Conservation (phyloP, 2,888 invertebrate genomes). For the Acheta domesticus region DNA sequence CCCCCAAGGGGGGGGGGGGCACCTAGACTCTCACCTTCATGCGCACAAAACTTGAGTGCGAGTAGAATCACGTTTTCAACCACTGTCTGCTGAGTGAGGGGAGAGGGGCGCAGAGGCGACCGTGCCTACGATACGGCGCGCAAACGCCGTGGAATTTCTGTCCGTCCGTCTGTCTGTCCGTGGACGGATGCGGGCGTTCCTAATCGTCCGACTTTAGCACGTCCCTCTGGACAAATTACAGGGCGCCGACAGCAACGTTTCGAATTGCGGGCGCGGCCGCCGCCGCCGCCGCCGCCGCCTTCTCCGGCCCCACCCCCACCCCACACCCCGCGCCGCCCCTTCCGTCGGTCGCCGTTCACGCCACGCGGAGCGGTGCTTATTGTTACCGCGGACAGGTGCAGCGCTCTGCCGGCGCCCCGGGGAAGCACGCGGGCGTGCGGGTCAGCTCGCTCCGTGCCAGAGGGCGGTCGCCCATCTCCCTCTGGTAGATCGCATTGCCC, state of each 20-base stretch:
- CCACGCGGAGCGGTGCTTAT: not conserved
- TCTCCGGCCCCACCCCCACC: no score
- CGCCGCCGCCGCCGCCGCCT: not conserved
- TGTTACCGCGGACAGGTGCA: not conserved
- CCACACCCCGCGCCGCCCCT: no score
- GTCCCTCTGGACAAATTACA: constrained; percentile 18
- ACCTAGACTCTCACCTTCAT: no score
- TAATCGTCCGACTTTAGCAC: constrained; percentile 1
- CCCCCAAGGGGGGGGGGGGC: no score
- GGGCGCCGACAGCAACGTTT: constrained; percentile 1
- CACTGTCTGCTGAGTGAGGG: not conserved
- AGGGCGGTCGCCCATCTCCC: no score
- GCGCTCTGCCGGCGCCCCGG: not conserved
- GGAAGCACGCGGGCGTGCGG: not conserved
- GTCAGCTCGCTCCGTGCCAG: no score
- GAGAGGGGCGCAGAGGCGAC: not conserved
- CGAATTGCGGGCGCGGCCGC: constrained; percentile 3
- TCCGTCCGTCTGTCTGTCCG: not conserved
- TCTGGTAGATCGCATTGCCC: no score
- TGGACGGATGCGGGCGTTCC: not conserved
- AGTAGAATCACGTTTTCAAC: no score
- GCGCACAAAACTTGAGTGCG: no score
- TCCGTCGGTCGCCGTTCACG: no score
- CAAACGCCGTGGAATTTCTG: not conserved
- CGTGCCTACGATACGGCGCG: not conserved